Base-by-base conservation (phyloP, 2,888 invertebrate genomes). In the Philereme vetulata region DNA sequence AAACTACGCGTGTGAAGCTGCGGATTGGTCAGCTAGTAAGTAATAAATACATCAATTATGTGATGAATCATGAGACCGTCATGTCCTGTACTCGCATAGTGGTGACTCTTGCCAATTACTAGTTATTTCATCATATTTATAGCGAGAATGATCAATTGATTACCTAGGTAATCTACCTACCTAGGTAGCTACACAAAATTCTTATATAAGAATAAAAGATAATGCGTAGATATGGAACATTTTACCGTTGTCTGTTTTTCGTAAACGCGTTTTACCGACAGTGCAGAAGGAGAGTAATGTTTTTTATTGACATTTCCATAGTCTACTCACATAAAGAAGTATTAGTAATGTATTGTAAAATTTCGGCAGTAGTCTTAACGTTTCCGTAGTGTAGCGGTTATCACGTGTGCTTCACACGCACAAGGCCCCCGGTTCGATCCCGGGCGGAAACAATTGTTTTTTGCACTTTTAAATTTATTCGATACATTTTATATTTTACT, bases 361-460 rank as follows among this genome's bases (percentile, higher is more conserved):
- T 61, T 61, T 56, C 56, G n/a, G 0, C 8, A 0, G 0, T 0
- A 0, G 0, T 0, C 0, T 7, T 38, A 58, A 5, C 70, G 94
- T 94, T 94, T 94, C 93, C 94, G 94, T 95, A 94, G 94, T 95
- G 95, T 94, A 95, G 95, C 93, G 94, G 95, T 95, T 94, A 95
- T 95, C 95, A 95, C 94, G 95, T 95, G 95, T 95, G 95, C 95
- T 95, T 95, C 95, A 95, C 95, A 95, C 95, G 95, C 95, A 95
- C 95, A 94, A 94, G 93, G 93, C 88, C 94, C 94, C 94, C 94
- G 94, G 94, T 94, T 93, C 94, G 94, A 94, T 93, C 94, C 94
- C 94, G 94, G 94, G 94, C 94, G 94, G 94, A 94, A 94, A 93
- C 94, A 94, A 48, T 40, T 6, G 3, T 8, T 63, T 62, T 67